Conservation (phyloP, 1,140 invertebrate species). For the Eueides isabella region DNA sequence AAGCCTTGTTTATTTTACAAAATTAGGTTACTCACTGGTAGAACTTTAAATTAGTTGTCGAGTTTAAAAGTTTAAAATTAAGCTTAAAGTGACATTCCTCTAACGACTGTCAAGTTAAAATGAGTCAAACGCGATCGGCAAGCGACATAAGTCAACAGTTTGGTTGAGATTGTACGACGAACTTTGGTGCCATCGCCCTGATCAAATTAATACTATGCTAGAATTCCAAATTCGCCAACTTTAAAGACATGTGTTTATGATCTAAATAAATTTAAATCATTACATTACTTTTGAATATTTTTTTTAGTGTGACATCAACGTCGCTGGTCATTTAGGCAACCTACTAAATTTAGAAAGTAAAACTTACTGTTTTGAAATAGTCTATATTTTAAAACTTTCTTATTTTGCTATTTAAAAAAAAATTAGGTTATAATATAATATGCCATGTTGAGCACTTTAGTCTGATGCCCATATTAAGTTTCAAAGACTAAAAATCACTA, state of each 20-base stretch:
- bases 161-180: slow-evolving; percentile 40
- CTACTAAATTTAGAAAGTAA: too few relatives aligned
- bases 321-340: too few relatives aligned
- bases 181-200: slow-evolving; percentile 57
- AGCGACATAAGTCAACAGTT: slow-evolving; percentile 49
- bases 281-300: too few relatives aligned
- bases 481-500: too few relatives aligned
- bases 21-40: not conserved
- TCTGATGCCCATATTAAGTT: too few relatives aligned
- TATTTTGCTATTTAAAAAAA: too few relatives aligned
- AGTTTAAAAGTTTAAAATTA: slow-evolving; percentile 26
- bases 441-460: too few relatives aligned
- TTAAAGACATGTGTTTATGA: not conserved
- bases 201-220: slow-evolving; percentile 57
- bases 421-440: too few relatives aligned
- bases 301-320: too few relatives aligned
- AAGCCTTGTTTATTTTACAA: not conserved
- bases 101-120: slow-evolving; percentile 54
- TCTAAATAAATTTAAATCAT: not conserved
- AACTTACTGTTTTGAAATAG: too few relatives aligned
- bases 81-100: slow-evolving; percentile 33
- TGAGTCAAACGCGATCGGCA: slow-evolving; percentile 43
- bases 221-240: not conserved
- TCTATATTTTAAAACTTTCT: too few relatives aligned
- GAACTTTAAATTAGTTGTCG: slow-evolving; percentile 20